Percentiles rank a stretch among this genome's conserved stretches.
phyloP scores from a whole-genome alignment of 2,888 invertebrate species.

The Spodoptera littoralis region DNA sequence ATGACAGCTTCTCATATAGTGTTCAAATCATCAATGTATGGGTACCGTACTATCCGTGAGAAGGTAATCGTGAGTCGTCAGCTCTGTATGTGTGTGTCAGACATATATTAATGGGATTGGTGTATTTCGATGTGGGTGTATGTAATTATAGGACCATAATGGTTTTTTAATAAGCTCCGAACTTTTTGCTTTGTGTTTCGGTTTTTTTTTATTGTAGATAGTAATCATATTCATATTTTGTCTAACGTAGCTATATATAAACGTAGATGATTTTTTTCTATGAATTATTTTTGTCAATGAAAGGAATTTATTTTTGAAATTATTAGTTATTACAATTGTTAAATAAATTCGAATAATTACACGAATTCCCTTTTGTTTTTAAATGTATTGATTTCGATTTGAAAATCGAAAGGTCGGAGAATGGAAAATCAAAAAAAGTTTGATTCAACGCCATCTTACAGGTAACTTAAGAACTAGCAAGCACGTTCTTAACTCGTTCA shows the following conservation, averaged over 20 bases:
- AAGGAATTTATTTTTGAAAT: conserved; percentile 5
- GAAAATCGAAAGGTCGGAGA: too few relatives aligned
- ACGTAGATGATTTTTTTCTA: conserved; percentile 13
- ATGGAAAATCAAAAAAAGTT: neutral
- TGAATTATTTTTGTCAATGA: conserved; percentile 11
- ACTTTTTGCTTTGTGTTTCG: conserved; percentile 63
- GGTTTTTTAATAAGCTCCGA: conserved; percentile 85
- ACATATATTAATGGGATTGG: conserved; percentile 85
- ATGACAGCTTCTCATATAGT: conserved; percentile 53
- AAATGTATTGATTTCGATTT: too few relatives aligned
- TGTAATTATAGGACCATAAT: conserved; percentile 85
- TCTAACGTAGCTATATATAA: conserved; percentile 12
- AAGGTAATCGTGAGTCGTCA: conserved; percentile 59
- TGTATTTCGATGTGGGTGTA: conserved; percentile 80
- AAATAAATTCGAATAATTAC: too few relatives aligned
- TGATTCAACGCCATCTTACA: conserved; percentile 41
- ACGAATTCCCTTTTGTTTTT: neutral
- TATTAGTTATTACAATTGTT: neutral
- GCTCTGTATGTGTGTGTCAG: conserved; percentile 71
- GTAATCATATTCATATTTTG: conserved; percentile 64
- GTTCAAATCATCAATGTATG: conserved; percentile 62
- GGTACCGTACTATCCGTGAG: conserved; percentile 64
- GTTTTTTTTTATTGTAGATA: conserved; percentile 44
- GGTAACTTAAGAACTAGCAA: conserved; percentile 33
- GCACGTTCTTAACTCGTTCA: conserved; percentile 2